phyloP scores from a whole-genome alignment of 2,113 vertebrate species.

The Egretta garzetta region DNA sequence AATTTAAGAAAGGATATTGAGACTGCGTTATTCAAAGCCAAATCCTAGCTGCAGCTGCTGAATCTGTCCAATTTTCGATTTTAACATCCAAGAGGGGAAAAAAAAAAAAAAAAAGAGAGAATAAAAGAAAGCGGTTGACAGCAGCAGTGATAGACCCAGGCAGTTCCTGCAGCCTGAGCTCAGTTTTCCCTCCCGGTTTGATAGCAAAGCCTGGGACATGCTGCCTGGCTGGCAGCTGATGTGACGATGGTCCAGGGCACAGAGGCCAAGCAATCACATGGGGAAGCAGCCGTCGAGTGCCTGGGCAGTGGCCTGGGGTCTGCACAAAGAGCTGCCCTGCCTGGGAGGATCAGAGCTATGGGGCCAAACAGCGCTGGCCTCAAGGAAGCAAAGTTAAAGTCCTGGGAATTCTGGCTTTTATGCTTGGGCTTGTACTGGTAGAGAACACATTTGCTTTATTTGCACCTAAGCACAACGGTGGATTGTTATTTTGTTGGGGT shows the following conservation, averaged over 20 bases:
- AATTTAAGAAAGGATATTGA: not conserved
- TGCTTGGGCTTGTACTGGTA: not conserved
- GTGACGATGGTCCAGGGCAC: not conserved
- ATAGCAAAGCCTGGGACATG: not conserved
- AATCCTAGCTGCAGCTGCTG: not conserved
- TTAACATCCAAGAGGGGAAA: not conserved
- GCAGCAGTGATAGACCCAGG: not conserved
- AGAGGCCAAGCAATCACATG: not conserved
- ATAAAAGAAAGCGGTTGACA: not conserved
- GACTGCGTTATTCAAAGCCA: not conserved
- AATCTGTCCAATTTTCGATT: not conserved
- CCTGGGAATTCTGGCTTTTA: not conserved
- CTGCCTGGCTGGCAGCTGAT: not conserved
- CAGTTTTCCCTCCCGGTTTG: not conserved
- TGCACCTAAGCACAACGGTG: not conserved
- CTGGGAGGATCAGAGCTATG: not conserved
- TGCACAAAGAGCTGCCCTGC: not conserved
- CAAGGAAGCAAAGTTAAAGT: not conserved
- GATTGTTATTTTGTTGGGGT: not conserved
- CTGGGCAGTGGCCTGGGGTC: not conserved
- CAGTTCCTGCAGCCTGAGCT: not conserved
- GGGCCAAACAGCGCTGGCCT: not conserved
- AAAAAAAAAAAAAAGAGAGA: accelerated
- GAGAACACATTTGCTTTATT: not conserved
- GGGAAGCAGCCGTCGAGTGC: not conserved